Base-by-base conservation (phyloP, 2,888 invertebrate species). In the Cataglyphis altisquamis region DNA sequence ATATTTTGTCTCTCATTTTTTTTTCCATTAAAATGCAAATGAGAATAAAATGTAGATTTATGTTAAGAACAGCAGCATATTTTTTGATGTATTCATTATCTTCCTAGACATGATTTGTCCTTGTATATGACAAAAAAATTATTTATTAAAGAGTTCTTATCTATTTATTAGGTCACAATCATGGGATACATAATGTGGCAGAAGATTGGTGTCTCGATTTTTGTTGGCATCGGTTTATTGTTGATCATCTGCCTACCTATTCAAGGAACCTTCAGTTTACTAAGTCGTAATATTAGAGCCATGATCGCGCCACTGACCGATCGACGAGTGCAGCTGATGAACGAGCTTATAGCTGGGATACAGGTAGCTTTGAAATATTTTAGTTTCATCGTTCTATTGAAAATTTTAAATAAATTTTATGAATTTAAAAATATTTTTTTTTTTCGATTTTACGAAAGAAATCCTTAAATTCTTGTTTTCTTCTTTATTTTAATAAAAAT, bases 331-430 rank as follows among this genome's bases (percentile, higher is more conserved):
- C 96, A 98, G 75, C 96, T 99, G 70, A 99, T 99, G 98, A 98
- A 98, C 93, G 99, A 99, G 96, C 97, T 99, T 90, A 97, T 99
- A 86, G 96, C 96, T 83, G 99, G 98, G 68, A 98, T 99, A 95
- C 97, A 98, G 95, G 98, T 97, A 96, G 15, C 3, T n/a, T 0
- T 8, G 3, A 0, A 6, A 70, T 18, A 21, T 25, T 10, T 70
- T 9, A 15, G 1, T 41, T 29, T 3, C 15, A 0, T n/a, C 25
- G 25, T 52, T 29, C 29, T 55, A 25, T 12, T 64, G 6, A 45
- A 12, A 45, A 12, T 45, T 45, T 45, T 45, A 15, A 45, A 45
- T 45, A 15, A 45, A 45, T 45, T 45, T 45, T 45, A 45, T 15
- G 0, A 45, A 45, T 45, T 12, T 15, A 45, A 25, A 2, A n/a